phyloP scores from a whole-genome alignment of 2,797 vertebrate genomes.

The Macropus fuliginosus region DNA sequence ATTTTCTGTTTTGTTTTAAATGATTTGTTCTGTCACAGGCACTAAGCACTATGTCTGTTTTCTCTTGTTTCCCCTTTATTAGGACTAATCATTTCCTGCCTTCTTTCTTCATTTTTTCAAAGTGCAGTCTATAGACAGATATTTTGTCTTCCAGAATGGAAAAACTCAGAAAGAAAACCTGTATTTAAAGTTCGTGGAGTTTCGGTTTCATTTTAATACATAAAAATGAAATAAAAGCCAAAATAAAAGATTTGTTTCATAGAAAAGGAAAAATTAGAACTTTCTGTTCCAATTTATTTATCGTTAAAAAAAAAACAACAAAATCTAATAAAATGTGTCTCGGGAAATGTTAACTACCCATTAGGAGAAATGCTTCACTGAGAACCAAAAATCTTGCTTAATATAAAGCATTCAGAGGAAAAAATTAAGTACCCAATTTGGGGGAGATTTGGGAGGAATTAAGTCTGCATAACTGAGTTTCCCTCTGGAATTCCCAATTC shows the following conservation, averaged over 20 bases:
- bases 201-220: slow-evolving; percentile 47
- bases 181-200: slow-evolving; percentile 21
- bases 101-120: slow-evolving; percentile 62
- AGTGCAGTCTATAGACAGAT: not conserved
- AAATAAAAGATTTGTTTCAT: slow-evolving; percentile 53
- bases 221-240: slow-evolving; percentile 60
- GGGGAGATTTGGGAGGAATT: slow-evolving; percentile 71
- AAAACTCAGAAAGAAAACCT: slow-evolving; percentile 36
- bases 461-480: slow-evolving; percentile 77
- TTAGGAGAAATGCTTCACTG: slow-evolving; percentile 35
- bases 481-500: slow-evolving; percentile 75
- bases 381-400: slow-evolving; percentile 40
- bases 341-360: slow-evolving; percentile 62
- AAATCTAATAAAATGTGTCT: slow-evolving; percentile 60
- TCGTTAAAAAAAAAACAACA: slow-evolving; percentile 18
- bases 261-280: slow-evolving; percentile 55
- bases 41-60: slow-evolving; percentile 49
- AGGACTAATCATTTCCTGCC: slow-evolving; percentile 52
- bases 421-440: slow-evolving; percentile 57
- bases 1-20: slow-evolving; percentile 67
- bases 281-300: slow-evolving; percentile 52
- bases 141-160: slow-evolving; percentile 52
- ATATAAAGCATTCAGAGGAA: slow-evolving; percentile 46
- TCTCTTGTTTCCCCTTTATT: slow-evolving; percentile 5
- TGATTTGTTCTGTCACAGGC: slow-evolving; percentile 49